phyloP scores from a whole-genome alignment of 2,113 vertebrate species.

The Caracal caracal region DNA sequence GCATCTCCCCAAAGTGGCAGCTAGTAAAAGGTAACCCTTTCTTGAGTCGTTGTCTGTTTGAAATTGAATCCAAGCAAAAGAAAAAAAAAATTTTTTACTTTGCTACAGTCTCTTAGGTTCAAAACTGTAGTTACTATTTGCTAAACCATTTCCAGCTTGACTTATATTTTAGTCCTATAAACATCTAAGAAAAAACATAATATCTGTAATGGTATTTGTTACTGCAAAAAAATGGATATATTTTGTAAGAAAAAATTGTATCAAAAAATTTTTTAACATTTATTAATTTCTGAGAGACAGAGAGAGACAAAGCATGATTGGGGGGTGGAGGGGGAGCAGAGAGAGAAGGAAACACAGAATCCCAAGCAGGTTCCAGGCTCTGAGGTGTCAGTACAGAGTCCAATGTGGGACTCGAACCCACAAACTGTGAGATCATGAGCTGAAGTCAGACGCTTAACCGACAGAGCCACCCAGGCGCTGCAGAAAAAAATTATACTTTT shows the following conservation, averaged over 20 bases:
- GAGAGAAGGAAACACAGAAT: no score
- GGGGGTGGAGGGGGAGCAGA: no score
- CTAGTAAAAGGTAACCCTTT: slow-evolving; percentile 63
- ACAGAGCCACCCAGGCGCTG: no score
- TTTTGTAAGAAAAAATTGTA: not conserved
- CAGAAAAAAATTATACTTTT: not conserved
- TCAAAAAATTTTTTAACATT: no score
- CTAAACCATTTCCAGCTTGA: slow-evolving; percentile 47
- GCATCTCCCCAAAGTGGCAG: slow-evolving; percentile 57
- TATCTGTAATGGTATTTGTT: slow-evolving; percentile 13
- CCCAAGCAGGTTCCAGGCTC: no score
- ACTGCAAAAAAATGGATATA: not conserved
- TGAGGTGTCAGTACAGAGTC: no score
- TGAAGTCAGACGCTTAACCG: no score
- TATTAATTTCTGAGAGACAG: no score
- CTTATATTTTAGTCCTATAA: slow-evolving; percentile 16
- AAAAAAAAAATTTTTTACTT: slow-evolving; percentile 23
- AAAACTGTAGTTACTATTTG: slow-evolving; percentile 36
- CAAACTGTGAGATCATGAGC: no score
- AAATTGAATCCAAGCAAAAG: slow-evolving; percentile 54
- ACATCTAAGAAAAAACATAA: not conserved
- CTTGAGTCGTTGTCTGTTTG: slow-evolving; percentile 55
- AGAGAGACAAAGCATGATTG: no score
- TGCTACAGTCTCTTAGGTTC: not conserved
- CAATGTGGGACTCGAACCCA: no score